These are phyloP conservation scores for Creontiades dilutus DNA, from an alignment of 2,888 invertebrate species.

Conservation along the genomic window DNA sequence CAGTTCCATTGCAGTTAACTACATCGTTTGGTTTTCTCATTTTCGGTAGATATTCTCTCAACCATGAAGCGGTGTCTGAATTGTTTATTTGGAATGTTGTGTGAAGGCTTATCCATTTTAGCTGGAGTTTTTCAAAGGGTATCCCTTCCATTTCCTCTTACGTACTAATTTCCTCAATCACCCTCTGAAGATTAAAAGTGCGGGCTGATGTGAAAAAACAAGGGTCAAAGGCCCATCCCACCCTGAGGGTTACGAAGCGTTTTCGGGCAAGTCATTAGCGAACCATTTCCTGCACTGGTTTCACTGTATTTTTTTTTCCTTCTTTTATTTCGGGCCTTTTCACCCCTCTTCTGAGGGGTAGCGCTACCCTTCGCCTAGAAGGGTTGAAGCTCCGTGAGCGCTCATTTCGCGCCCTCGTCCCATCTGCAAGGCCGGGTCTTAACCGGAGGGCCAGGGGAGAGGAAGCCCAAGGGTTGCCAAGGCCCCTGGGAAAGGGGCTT, in stretches of 20 bases:
- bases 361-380: background rate
- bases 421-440: background rate
- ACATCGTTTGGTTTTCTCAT: too few species aligned
- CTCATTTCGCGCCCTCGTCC: constrained; percentile 4
- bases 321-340: background rate
- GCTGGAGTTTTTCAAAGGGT: background rate
- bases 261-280: constrained; percentile 14
- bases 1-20: too few species aligned
- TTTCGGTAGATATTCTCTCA: too few species aligned
- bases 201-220: background rate
- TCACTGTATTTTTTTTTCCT: background rate
- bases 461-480: background rate
- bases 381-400: background rate
- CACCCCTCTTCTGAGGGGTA: background rate
- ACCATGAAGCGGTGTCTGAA: too few species aligned
- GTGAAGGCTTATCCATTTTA: too few species aligned
- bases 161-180: constrained; percentile 13
- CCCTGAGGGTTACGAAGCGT: background rate
- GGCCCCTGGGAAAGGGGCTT: constrained; percentile 45
- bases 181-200: background rate
- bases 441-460: background rate
- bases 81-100: too few species aligned
- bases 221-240: constrained; percentile 10
- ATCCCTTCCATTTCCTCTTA: background rate
- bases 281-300: constrained; percentile 30